Percentiles rank a stretch among this genome's conserved stretches.
phyloP scores from a whole-genome alignment of 2,113 vertebrate genomes.

The Naja naja region DNA sequence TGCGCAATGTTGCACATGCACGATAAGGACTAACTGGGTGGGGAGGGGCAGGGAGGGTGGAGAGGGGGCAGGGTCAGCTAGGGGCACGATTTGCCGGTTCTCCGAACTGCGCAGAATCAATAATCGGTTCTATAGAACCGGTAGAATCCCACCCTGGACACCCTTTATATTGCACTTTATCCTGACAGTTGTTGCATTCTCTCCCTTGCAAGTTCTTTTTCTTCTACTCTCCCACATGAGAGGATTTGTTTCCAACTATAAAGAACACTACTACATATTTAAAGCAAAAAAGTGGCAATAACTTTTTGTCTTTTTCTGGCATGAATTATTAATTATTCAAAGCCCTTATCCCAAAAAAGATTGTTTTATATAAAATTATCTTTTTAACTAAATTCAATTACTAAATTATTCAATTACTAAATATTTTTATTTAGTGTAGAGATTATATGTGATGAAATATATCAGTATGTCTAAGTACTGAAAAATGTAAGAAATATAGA shows the following conservation, averaged over 20 bases:
- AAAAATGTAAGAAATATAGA: background rate
- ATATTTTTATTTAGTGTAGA: slow-evolving; percentile 31
- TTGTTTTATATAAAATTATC: slow-evolving; percentile 27
- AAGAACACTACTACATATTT: slow-evolving; percentile 25
- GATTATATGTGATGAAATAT: slow-evolving; percentile 15
- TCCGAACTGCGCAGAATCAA: too few species aligned
- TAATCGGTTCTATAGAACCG: too few species aligned
- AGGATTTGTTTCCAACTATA: background rate
- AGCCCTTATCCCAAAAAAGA: slow-evolving; percentile 13
- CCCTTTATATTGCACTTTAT: background rate
- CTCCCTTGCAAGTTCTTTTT: background rate
- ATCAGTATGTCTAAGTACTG: background rate
- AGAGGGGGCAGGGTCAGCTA: too few species aligned
- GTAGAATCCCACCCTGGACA: too few species aligned
- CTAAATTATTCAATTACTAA: slow-evolving; percentile 17
- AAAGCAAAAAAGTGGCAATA: slow-evolving; percentile 1
- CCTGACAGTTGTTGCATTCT: background rate
- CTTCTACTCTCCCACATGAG: background rate
- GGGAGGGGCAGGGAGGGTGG: too few species aligned
- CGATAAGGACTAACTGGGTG: too few species aligned
- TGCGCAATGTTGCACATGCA: too few species aligned
- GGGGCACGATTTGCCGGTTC: too few species aligned
- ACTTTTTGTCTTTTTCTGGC: slow-evolving; percentile 14
- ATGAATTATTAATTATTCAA: slow-evolving; percentile 9
- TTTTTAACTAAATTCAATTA: slow-evolving; percentile 27